Evolutionary conservation across 2,888 invertebrate genomes (phyloP).

Genomic region (Trachelus troglodyta): DNA sequence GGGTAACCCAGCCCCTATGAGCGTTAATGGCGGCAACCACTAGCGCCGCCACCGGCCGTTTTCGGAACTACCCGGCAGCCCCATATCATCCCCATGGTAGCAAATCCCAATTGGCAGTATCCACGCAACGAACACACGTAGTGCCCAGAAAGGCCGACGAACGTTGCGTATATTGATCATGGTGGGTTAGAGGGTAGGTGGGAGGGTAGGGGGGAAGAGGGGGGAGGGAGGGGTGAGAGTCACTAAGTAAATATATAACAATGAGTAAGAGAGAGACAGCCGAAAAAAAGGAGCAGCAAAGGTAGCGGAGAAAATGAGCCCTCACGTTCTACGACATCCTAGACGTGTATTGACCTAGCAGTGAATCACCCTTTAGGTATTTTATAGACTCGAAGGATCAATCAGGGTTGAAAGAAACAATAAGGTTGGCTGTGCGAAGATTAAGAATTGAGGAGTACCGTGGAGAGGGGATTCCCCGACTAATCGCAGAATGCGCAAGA

Average conservation of each 20-base stretch:
- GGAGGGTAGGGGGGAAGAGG: not conserved
- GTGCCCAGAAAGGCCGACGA: not conserved
- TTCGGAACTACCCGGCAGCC: not conserved
- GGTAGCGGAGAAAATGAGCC: not conserved
- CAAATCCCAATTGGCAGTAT: slow-evolving; percentile 1
- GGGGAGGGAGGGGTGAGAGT: not conserved
- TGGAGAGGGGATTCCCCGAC: not conserved
- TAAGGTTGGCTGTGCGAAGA: not conserved
- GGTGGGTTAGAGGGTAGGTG: not conserved
- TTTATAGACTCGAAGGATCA: not conserved
- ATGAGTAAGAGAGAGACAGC: not conserved
- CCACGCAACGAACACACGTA: not conserved
- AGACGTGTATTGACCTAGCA: slow-evolving; percentile 45
- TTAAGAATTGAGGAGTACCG: not conserved
- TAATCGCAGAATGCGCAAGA: not conserved
- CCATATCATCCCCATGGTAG: not conserved
- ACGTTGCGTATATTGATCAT: not conserved
- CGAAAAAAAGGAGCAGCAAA: not conserved
- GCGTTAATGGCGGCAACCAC: not conserved
- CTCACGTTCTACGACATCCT: not conserved
- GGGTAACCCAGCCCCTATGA: not conserved
- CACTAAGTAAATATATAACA: not conserved
- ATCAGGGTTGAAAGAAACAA: not conserved
- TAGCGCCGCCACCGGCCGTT: not conserved
- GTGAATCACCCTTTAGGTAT: slow-evolving; percentile 45